phyloP scores from a whole-genome alignment of 2,888 invertebrate genomes.

The Drosophila mimica region DNA sequence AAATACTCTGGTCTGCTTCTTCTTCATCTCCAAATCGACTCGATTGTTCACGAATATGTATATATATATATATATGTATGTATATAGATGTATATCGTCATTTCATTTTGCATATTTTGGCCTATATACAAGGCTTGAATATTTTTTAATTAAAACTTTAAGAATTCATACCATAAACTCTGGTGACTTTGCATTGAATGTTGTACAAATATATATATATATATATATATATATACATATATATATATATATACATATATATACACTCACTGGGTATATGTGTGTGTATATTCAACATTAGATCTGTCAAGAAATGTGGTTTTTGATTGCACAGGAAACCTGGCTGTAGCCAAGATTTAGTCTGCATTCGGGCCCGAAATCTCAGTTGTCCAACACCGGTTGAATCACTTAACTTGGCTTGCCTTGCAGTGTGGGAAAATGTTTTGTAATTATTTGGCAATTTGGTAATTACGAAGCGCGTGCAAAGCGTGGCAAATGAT shows the following conservation, averaged over 20 bases:
- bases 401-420: slow-evolving; percentile 2
- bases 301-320: background rate
- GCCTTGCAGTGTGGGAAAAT: slow-evolving; percentile 68
- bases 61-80: too few relatives aligned
- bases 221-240: background rate
- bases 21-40: too few relatives aligned
- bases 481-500: slow-evolving; percentile 59
- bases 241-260: background rate
- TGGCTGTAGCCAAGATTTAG: background rate
- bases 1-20: background rate
- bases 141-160: background rate
- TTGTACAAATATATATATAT: background rate
- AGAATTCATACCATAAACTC: background rate
- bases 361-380: slow-evolving; percentile 1
- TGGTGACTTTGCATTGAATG: background rate
- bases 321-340: background rate
- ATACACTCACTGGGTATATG: background rate
- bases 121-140: background rate
- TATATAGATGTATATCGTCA: too few relatives aligned
- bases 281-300: background rate
- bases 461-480: slow-evolving; percentile 67
- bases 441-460: slow-evolving; percentile 72
- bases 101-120: background rate
- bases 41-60: too few relatives aligned
- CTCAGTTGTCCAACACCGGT: slow-evolving; percentile 23